These are phyloP conservation scores for Heteropelma amictum DNA, from an alignment of 2,888 invertebrate genomes.

Conservation along the genomic window DNA sequence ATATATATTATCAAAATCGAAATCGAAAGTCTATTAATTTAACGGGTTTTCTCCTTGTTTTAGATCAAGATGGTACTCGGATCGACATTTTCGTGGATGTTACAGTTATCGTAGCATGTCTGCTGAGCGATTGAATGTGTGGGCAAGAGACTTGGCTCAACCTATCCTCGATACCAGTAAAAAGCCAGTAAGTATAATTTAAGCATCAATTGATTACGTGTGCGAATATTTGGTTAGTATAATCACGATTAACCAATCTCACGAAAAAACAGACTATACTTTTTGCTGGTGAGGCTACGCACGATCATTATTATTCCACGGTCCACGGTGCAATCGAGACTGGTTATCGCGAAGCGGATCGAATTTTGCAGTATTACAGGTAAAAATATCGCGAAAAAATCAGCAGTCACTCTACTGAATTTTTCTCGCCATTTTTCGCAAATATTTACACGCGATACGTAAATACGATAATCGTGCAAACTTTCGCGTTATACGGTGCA, in stretches of 20 bases:
- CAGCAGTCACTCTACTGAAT: background rate
- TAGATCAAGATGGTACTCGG: slow-evolving; percentile 86
- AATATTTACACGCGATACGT: background rate
- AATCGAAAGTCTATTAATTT: too few relatives aligned
- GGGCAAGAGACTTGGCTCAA: slow-evolving; percentile 79
- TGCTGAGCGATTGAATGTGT: slow-evolving; percentile 79
- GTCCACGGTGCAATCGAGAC: slow-evolving; percentile 87
- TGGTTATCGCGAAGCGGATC: slow-evolving; percentile 86
- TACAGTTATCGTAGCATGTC: slow-evolving; percentile 83
- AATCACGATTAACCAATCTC: slow-evolving; percentile 9
- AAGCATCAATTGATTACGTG: background rate
- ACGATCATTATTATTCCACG: slow-evolving; percentile 82
- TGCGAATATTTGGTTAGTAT: too few relatives aligned
- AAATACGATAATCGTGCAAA: background rate
- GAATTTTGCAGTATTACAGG: slow-evolving; percentile 77
- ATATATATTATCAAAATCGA: too few relatives aligned
- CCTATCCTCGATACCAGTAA: slow-evolving; percentile 79
- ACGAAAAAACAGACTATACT: slow-evolving; percentile 79
- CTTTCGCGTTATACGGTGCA: background rate
- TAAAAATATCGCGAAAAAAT: slow-evolving; percentile 51
- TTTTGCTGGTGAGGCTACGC: slow-evolving; percentile 85
- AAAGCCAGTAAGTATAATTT: slow-evolving; percentile 72
- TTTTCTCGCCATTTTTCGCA: background rate
- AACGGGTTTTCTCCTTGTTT: slow-evolving; percentile 58
- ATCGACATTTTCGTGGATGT: slow-evolving; percentile 85